Conservation (phyloP, 2,113 vertebrate genomes). For the Lipophrys pholis region DNA sequence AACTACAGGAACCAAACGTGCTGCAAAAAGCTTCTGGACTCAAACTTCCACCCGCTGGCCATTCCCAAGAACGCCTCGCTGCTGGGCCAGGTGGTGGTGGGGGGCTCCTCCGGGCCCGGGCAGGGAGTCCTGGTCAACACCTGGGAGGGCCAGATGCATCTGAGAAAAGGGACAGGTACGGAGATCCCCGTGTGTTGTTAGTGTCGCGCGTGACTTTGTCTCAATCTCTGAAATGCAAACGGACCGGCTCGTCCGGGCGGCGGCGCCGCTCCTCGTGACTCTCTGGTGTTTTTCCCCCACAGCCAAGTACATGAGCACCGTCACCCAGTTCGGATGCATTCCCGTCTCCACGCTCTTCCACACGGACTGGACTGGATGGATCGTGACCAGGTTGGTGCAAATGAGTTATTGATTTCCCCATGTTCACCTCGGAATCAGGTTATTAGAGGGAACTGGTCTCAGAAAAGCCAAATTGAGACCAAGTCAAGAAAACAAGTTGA, state of each 20-base stretch:
- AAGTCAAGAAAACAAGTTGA: too few species aligned
- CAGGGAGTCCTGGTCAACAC: constrained; percentile 80
- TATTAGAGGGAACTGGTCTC: too few species aligned
- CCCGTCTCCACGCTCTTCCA: constrained; percentile 68
- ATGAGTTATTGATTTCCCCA: too few species aligned
- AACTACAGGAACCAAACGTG: constrained; percentile 45
- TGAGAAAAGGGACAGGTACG: constrained; percentile 24
- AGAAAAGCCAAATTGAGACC: too few species aligned
- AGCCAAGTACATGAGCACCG: constrained; percentile 71
- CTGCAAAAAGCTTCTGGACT: constrained; percentile 59
- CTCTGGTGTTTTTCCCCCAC: neutral
- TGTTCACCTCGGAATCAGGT: too few species aligned
- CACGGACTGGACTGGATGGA: constrained; percentile 53
- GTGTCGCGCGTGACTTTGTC: constrained; percentile 29
- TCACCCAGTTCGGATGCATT: constrained; percentile 79
- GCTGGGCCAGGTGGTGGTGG: constrained; percentile 61
- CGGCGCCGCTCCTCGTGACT: neutral
- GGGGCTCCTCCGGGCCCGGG: constrained; percentile 73
- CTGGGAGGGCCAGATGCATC: constrained; percentile 62
- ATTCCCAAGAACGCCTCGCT: constrained; percentile 69
- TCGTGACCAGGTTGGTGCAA: constrained; percentile 68
- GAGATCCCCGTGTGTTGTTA: constrained; percentile 8
- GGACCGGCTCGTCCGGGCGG: neutral
- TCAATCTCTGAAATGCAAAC: too few species aligned
- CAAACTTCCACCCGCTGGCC: constrained; percentile 69